These are phyloP conservation scores for Trachelus tabidus DNA, from an alignment of 2,888 invertebrate genomes.

Conservation along the genomic window DNA sequence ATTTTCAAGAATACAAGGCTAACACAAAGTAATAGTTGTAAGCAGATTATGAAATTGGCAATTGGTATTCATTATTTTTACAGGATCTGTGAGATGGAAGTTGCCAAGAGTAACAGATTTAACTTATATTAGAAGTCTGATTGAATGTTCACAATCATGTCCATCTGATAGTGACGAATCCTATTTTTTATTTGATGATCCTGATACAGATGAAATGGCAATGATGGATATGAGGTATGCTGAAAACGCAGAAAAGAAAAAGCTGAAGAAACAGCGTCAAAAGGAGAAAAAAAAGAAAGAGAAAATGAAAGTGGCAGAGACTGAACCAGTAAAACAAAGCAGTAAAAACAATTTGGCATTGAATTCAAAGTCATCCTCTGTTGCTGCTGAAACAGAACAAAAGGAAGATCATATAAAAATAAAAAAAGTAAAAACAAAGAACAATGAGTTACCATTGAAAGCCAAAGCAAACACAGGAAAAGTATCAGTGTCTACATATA, in stretches of 20 bases:
- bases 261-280: conserved; percentile 27
- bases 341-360: not conserved
- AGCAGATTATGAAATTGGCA: not conserved
- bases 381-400: not conserved
- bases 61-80: not conserved
- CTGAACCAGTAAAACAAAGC: not conserved
- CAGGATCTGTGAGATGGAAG: not conserved
- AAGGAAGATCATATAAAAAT: not conserved
- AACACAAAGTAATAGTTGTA: not conserved
- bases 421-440: not conserved
- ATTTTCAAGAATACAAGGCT: not conserved
- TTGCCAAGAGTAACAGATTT: not conserved
- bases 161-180: not conserved
- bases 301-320: conserved; percentile 2
- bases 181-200: not conserved
- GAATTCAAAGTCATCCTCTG: not conserved
- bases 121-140: not conserved
- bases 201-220: not conserved
- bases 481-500: not conserved
- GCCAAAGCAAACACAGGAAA: not conserved
- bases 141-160: not conserved
- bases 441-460: not conserved
- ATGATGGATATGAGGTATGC: not conserved
- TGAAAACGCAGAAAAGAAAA: conserved; percentile 22
- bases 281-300: conserved; percentile 18